These are phyloP conservation scores for Atta cephalotes DNA, from an alignment of 1,140 invertebrate genomes.

Conservation along the genomic window DNA sequence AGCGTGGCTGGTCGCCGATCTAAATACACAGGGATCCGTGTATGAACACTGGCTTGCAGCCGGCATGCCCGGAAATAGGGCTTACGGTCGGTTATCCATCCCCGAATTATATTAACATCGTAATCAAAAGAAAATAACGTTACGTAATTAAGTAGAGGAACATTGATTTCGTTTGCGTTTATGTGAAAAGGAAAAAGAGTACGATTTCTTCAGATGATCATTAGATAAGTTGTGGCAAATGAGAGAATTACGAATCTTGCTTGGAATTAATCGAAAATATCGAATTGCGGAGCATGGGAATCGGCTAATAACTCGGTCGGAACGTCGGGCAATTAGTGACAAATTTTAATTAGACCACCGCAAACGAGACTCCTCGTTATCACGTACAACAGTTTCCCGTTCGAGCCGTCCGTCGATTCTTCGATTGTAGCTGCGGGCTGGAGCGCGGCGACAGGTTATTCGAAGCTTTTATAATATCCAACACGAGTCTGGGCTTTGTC, in stretches of 20 bases:
- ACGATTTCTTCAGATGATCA: neutral
- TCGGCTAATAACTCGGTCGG: conserved; percentile 42
- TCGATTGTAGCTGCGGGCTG: conserved; percentile 47
- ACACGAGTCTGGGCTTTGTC: conserved; percentile 65
- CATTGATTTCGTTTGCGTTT: neutral
- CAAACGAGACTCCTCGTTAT: conserved; percentile 68
- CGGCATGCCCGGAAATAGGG: conserved; percentile 55
- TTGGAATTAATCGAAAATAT: conserved; percentile 54
- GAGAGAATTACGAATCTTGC: conserved; percentile 24
- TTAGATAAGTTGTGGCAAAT: neutral
- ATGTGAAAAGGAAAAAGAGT: no score
- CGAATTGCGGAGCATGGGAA: conserved; percentile 28
- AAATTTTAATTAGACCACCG: conserved; percentile 71
- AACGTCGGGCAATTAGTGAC: conserved; percentile 64
- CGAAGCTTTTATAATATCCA: conserved; percentile 69
- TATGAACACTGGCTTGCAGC: conserved; percentile 30
- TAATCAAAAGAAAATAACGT: conserved; percentile 30
- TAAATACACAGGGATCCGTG: conserved; percentile 47
- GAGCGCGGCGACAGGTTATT: neutral
- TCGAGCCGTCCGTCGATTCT: conserved; percentile 61
- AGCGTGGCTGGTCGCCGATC: conserved; percentile 37
- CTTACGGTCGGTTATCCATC: conserved; percentile 36
- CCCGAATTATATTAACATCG: conserved; percentile 14
- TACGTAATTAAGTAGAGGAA: neutral
- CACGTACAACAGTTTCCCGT: conserved; percentile 36